Base-by-base conservation (phyloP, 2,888 invertebrate species). In the Dendrolimus pini region DNA sequence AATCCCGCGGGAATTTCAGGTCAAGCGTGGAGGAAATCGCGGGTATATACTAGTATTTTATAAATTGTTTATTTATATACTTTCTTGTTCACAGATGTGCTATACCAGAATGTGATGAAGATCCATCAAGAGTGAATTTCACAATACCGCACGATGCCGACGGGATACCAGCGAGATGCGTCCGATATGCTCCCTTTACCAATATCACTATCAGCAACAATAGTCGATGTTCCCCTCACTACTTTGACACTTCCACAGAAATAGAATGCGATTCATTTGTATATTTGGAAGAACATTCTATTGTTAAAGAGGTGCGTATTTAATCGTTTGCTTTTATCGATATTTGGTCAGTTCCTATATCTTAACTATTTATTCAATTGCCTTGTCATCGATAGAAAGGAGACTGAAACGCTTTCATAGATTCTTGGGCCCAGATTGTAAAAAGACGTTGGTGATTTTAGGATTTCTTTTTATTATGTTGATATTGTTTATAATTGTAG, bases 201-300 rank as follows among this genome's bases (percentile, higher is more conserved):
- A 85, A 83, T 61, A 55, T 64, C 18, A 77, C 74, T 1, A 56
- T 62, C 2, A 61, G 64, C n/a, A 84, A 80, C 58, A 71, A 68
- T 7, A 79, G 74, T 41, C 68, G 68, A 13, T 90, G 89, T 60
- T 64, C 77, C 0, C 83, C 85, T 0, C 77, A 82, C 57, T 75
- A 77, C 62, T 89, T 85, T 60, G 89, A 89, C 60, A 79, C 80
- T 0, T 79, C 84, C 0, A 78, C 71, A 1, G 79, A 80, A 61
- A 74, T 89, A 0, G 75, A 77, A 7, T 90, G 89, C 60, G 83
- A 87, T 41, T 75, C 82, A 0, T 89, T 76, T 52, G 79, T 87
- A 6, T 90, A 89, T 63, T 72, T 83, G 58, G 89, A 90, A 62
- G 77, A 82, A 7, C 86, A 89, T 67, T 89, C 89, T 53, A 89